Evolutionary conservation across 1,140 invertebrate species (phyloP), one percentile per base, ranked within the genome.

Genomic region (Bombus superbus): DNA sequence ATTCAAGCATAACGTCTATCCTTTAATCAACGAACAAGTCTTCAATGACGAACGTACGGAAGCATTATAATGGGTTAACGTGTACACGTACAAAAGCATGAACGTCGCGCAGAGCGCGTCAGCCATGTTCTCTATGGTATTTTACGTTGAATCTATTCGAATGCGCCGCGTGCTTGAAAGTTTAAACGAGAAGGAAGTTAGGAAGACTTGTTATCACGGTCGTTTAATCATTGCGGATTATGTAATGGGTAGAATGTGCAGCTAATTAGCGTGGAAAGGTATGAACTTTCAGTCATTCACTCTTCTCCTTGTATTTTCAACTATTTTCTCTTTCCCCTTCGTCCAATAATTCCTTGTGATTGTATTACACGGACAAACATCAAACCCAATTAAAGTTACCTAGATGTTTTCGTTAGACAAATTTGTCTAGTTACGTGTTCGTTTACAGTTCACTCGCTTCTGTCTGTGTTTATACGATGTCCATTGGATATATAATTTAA

Each of bases 131-230:
- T 59, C 47, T 6, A 10, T 66, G 66, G 40, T 80, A 84, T 72
- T 84, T 84, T 62, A 71, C 53, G 76, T 25, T 40, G 76, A 84
- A 84, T 84, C 64, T 62, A 79, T 84, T 80, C 83, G 76, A 84
- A 80, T 72, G 83, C 76, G 42, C 35, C 22, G 76, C 66, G 25
- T 71, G 76, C 68, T 84, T 77, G 83, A 80, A 84, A 84, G 83
- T 81, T 85, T 81, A 64, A 85, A 75, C 77, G 79, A 59, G 79
- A 80, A 80, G 53, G 77, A 66, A 81, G 69, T 74, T 73, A 57
- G 78, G 84, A 85, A 85, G 79, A 85, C 78, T 85, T 81, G 79
- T 85, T 85, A 81, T 85, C 79, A 57, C 79, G 79, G 78, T 85
- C 79, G 71, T 68, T 81, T 81, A 85, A 81, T 81, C 71, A 81